These are phyloP conservation scores for Trematomus bernacchii DNA, from an alignment of 2,797 vertebrate genomes.

Conservation along the genomic window DNA sequence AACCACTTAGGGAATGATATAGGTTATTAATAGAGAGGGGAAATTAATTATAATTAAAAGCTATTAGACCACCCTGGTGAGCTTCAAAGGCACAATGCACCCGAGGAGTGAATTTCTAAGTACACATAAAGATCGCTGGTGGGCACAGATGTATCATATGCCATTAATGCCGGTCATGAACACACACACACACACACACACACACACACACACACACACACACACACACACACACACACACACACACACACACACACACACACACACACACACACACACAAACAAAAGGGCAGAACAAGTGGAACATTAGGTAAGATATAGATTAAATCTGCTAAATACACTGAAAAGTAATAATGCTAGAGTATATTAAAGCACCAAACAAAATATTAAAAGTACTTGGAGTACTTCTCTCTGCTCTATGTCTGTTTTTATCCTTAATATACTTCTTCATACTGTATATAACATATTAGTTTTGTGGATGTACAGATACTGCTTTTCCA, in stretches of 20 bases:
- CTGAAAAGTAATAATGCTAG: no score
- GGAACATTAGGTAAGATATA: no score
- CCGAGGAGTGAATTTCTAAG: slow-evolving; percentile 53
- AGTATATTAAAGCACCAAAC: no score
- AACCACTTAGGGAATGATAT: slow-evolving; percentile 74
- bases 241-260: neutral
- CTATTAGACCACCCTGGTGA: slow-evolving; percentile 62
- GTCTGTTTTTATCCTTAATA: no score
- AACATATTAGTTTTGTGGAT: no score
- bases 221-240: slow-evolving; percentile 4
- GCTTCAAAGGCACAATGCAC: slow-evolving; percentile 69
- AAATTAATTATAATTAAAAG: slow-evolving; percentile 78
- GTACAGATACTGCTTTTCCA: no score
- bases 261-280: neutral
- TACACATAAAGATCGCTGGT: slow-evolving; percentile 46
- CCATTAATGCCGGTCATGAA: neutral
- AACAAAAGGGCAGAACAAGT: no score
- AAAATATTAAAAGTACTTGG: no score
- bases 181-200: neutral
- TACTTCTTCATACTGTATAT: no score
- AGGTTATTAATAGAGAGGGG: slow-evolving; percentile 74
- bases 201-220: neutral
- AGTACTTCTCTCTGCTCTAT: no score
- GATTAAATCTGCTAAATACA: no score
- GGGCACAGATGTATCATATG: slow-evolving; percentile 42